A percentile compares a stretch with the other conserved stretches of the same genome.
phyloP scores from a whole-genome alignment of 1,140 invertebrate genomes.

The Trichonephila inaurata region DNA sequence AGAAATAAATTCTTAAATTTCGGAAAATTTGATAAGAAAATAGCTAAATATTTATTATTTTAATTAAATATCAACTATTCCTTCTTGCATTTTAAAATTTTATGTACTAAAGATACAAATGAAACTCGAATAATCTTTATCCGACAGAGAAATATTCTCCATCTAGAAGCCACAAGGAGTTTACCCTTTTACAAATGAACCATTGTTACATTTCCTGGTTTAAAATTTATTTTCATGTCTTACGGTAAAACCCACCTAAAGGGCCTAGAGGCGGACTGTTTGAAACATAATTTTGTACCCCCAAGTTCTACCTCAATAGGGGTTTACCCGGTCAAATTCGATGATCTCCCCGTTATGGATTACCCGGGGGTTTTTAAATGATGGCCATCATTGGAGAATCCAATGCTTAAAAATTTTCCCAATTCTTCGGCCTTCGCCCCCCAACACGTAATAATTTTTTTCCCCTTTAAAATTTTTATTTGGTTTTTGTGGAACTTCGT shows the following conservation, averaged over 20 bases:
- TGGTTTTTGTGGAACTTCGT: conserved; percentile 62
- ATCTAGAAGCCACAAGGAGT: background rate
- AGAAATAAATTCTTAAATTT: too few relatives aligned
- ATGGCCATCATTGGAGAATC: conserved; percentile 52
- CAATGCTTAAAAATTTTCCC: conserved; percentile 21
- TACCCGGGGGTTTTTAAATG: conserved; percentile 59
- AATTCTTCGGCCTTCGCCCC: conserved; percentile 36
- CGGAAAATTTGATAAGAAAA: too few relatives aligned
- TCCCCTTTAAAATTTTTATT: too few relatives aligned
- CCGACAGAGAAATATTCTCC: background rate
- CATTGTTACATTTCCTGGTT: background rate
- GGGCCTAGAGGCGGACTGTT: background rate
- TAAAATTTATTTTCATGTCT: background rate
- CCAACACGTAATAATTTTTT: conserved; percentile 60
- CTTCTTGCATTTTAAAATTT: too few relatives aligned
- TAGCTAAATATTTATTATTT: too few relatives aligned
- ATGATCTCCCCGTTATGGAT: conserved; percentile 59
- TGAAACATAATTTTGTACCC: conserved; percentile 53
- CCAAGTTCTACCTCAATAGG: conserved; percentile 35
- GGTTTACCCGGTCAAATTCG: too few relatives aligned
- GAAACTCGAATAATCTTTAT: too few relatives aligned
- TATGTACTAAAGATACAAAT: too few relatives aligned
- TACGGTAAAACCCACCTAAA: background rate
- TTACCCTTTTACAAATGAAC: background rate
- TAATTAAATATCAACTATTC: too few relatives aligned